Evolutionary conservation across 2,888 invertebrate genomes (phyloP).

Genomic region (Mythimna loreyi): DNA sequence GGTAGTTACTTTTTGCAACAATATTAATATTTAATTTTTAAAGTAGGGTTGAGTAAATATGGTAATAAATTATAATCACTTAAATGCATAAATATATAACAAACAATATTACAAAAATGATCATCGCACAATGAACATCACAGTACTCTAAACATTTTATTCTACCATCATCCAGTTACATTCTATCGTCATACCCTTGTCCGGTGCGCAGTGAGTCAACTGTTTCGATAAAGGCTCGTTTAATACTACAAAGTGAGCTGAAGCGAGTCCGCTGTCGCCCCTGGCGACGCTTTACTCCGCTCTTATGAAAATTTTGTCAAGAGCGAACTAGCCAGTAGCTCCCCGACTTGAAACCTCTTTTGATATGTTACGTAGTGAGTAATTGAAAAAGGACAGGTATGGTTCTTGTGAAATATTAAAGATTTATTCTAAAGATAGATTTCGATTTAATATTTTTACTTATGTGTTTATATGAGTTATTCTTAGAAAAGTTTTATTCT

Average conservation of each 20-base stretch:
- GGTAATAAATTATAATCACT: not conserved
- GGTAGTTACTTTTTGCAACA: not conserved
- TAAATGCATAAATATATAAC: not conserved
- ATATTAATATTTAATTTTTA: not conserved
- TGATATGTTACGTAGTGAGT: constrained; percentile 56
- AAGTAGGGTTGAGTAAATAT: not conserved
- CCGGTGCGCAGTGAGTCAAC: constrained; percentile 69
- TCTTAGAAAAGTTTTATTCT: no score
- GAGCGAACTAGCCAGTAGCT: constrained; percentile 58
- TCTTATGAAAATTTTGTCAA: constrained; percentile 84
- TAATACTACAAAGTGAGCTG: constrained; percentile 87
- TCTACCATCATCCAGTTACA: constrained; percentile 59
- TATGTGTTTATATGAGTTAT: no score
- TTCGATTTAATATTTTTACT: not conserved
- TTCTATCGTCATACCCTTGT: constrained; percentile 68
- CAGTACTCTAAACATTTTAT: not conserved
- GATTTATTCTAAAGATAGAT: not conserved
- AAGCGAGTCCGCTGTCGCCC: constrained; percentile 80
- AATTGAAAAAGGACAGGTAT: constrained; percentile 58
- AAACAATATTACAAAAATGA: not conserved
- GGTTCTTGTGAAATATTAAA: not conserved
- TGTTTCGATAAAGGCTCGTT: constrained; percentile 81
- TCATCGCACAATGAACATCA: not conserved
- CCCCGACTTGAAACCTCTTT: constrained; percentile 47
- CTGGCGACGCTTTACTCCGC: constrained; percentile 82